A percentile compares a stretch with the other conserved stretches of the same genome.
phyloP scores from a whole-genome alignment of 2,113 vertebrate species.

The Myodes glareolus region DNA sequence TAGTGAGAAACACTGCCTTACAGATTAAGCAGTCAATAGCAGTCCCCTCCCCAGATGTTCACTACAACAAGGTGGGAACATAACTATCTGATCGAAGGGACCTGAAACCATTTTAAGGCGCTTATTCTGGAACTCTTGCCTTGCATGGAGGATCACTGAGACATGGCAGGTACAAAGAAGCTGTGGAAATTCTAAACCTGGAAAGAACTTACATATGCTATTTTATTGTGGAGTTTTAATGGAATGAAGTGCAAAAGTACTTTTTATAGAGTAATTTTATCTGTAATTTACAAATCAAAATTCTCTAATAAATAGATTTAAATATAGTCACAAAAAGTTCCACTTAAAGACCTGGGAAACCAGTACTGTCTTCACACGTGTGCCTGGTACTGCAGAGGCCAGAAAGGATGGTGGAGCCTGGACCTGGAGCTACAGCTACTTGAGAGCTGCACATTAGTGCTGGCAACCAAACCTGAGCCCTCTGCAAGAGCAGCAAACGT shows the following conservation, averaged over 20 bases:
- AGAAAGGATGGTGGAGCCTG: not conserved
- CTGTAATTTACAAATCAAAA: conserved; percentile 20
- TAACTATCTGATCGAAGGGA: not conserved
- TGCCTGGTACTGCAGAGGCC: not conserved
- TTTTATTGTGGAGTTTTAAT: not conserved
- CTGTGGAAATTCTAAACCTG: not conserved
- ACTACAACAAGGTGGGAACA: not conserved
- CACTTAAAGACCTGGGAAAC: conserved; percentile 5
- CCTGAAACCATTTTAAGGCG: not conserved
- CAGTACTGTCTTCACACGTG: not conserved
- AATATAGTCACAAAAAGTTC: not conserved
- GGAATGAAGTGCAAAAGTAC: not conserved
- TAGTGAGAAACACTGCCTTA: not conserved
- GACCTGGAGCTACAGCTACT: not conserved
- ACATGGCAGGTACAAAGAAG: not conserved
- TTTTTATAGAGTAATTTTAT: conserved; percentile 6
- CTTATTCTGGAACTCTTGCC: not conserved
- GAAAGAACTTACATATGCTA: not conserved
- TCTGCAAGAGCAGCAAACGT: not conserved
- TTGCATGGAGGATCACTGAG: not conserved
- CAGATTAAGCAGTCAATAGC: not conserved
- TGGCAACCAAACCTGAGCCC: not conserved
- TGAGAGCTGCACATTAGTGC: not conserved
- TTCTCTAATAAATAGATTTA: conserved; percentile 28
- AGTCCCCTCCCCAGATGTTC: not conserved